Conservation (phyloP, 2,888 invertebrate genomes). For the Tupiocoris notatus region DNA sequence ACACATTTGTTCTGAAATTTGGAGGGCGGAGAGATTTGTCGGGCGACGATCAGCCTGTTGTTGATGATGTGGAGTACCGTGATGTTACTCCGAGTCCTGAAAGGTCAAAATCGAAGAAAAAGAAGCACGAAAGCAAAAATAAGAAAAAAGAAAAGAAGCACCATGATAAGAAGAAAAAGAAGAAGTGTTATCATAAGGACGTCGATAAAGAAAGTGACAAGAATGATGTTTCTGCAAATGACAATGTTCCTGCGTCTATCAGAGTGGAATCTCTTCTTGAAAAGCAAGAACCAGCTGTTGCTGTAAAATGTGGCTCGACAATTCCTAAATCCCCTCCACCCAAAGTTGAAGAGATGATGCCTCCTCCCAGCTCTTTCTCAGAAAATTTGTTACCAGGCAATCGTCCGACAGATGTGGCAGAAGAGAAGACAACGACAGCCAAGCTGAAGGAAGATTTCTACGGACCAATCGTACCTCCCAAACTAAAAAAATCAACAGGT, state of each 20-base stretch:
- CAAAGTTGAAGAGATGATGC: not conserved
- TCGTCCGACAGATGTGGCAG: not conserved
- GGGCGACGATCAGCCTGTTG: constrained; percentile 17
- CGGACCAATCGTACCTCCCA: constrained; percentile 12
- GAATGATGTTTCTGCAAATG: not conserved
- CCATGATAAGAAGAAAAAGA: constrained; percentile 32
- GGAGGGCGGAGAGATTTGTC: constrained; percentile 29
- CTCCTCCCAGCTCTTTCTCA: constrained; percentile 5
- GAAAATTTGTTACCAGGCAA: constrained; percentile 28
- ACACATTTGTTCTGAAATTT: constrained; percentile 14
- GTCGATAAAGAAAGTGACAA: not conserved
- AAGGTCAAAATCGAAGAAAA: constrained; percentile 14
- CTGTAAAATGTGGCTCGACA: not conserved
- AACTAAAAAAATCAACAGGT: constrained; percentile 2
- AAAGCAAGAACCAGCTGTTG: not conserved
- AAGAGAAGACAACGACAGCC: not conserved
- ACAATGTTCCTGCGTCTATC: not conserved
- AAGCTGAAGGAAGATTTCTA: constrained; percentile 1
- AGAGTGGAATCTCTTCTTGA: not conserved
- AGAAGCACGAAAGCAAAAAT: constrained; percentile 17
- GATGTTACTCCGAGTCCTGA: constrained; percentile 27
- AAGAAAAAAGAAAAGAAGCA: constrained; percentile 24
- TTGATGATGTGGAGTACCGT: constrained; percentile 13
- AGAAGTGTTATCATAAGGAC: not conserved
- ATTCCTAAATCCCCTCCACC: constrained; percentile 22